phyloP scores from a whole-genome alignment of 37 sponge, comb jelly and placozoan genomes.

The Mnemiopsis leidyi region DNA sequence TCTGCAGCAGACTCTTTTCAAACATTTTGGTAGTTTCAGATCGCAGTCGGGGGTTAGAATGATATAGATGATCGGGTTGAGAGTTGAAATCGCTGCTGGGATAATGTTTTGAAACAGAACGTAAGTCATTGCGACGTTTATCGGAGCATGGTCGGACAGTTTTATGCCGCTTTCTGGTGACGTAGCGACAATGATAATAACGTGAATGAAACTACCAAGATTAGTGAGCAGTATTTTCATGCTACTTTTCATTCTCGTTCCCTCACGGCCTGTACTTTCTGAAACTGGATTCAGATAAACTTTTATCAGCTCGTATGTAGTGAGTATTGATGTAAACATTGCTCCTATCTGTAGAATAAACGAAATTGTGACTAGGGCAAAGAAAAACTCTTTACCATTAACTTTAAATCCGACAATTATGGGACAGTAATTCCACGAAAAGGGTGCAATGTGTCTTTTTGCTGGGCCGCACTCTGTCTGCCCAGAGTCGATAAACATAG shows the following conservation, averaged over 20 bases:
- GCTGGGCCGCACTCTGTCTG: not conserved
- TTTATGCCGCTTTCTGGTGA: not conserved
- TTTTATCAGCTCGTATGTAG: not conserved
- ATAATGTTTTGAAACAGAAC: not conserved
- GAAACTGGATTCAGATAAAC: not conserved
- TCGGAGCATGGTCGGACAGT: not conserved
- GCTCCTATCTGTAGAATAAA: not conserved
- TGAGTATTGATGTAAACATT: not conserved
- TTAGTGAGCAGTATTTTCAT: not conserved
- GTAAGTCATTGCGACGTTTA: not conserved
- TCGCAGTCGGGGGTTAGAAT: not conserved
- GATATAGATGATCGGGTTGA: not conserved
- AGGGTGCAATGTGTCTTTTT: not conserved
- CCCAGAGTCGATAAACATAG: not conserved
- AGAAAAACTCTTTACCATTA: not conserved
- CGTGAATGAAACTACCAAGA: not conserved
- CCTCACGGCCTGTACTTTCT: not conserved
- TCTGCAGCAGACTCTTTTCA: too few relatives aligned
- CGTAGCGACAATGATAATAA: not conserved
- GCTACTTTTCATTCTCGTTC: not conserved
- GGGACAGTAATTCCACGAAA: not conserved
- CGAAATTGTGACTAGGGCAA: not conserved
- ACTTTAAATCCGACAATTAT: not conserved
- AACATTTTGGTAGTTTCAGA: too few relatives aligned
- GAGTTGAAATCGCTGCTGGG: not conserved